Percentiles rank a stretch among this genome's conserved stretches.
Conservation (phyloP, 2,797 vertebrate species). For the Helicolenus hilgendorfi region DNA sequence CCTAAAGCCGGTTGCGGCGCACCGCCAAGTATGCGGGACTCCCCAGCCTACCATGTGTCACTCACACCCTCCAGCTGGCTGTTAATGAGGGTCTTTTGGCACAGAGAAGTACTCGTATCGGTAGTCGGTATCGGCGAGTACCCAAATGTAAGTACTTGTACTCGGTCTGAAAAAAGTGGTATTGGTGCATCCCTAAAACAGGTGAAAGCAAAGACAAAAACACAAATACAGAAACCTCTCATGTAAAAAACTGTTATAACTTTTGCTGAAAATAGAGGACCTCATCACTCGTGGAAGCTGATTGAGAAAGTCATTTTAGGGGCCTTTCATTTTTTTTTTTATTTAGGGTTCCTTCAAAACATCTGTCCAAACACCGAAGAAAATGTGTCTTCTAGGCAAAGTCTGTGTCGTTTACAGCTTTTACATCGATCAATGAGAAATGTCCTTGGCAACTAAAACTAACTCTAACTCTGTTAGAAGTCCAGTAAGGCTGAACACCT, state of each 20-base stretch:
- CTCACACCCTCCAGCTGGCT: too few species aligned
- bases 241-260: neutral
- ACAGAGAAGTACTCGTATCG: too few species aligned
- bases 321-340: neutral
- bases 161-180: too few species aligned
- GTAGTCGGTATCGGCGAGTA: too few species aligned
- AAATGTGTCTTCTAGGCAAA: neutral
- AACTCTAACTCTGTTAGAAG: neutral
- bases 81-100: too few species aligned
- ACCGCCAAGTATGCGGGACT: too few species aligned
- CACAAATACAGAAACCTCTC: neutral
- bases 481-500: neutral
- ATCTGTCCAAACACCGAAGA: neutral
- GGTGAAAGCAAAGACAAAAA: neutral
- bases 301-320: neutral
- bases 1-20: too few species aligned
- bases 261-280: neutral
- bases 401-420: neutral
- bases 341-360: neutral
- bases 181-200: too few species aligned
- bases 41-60: too few species aligned
- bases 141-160: too few species aligned
- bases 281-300: neutral
- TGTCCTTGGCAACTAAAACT: neutral
- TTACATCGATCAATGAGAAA: neutral